These are phyloP conservation scores for Spisula solida DNA, from an alignment of 2,888 invertebrate species.

Conservation along the genomic window DNA sequence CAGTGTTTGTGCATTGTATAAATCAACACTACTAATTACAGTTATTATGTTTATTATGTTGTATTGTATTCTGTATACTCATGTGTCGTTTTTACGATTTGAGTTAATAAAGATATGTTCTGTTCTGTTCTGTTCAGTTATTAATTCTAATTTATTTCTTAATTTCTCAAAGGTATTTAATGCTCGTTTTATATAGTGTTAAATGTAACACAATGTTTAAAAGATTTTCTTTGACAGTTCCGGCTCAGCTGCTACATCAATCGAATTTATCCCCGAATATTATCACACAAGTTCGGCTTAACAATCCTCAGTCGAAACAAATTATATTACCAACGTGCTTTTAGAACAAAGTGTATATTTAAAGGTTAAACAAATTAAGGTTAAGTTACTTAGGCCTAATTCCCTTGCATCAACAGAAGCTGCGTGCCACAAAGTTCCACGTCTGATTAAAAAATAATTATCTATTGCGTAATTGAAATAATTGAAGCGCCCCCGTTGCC, in stretches of 20 bases:
- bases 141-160: too few species aligned
- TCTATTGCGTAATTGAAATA: not conserved
- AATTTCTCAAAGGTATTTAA: too few species aligned
- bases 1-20: too few species aligned
- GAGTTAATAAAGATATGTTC: too few species aligned
- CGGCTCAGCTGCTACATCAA: not conserved
- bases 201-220: not conserved
- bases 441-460: slow-evolving; percentile 9
- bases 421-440: not conserved
- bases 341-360: not conserved
- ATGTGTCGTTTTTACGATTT: too few species aligned
- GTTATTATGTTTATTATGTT: too few species aligned
- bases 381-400: not conserved
- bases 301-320: not conserved
- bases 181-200: too few species aligned
- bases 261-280: not conserved
- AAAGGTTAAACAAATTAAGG: not conserved
- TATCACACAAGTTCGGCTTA: not conserved
- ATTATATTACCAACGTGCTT: slow-evolving; percentile 4
- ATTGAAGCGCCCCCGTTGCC: not conserved
- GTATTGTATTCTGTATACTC: too few species aligned
- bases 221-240: not conserved
- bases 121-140: too few species aligned
- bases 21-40: too few species aligned
- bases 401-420: not conserved